Base-by-base conservation (phyloP, 2,113 vertebrate genomes). In the Entosphenus tridentatus region DNA sequence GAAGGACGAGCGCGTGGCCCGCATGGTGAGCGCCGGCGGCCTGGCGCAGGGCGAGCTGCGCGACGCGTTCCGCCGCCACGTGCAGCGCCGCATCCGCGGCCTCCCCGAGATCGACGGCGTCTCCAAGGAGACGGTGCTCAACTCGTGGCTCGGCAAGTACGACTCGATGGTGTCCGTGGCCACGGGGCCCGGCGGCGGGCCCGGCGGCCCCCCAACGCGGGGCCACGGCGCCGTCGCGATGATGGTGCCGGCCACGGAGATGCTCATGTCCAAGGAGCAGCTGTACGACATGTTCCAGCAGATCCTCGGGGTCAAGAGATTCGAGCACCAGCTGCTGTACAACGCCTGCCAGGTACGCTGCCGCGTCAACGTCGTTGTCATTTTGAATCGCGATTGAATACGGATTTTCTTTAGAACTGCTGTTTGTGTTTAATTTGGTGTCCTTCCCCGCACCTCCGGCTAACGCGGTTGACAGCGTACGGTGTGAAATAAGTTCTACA, bases 281-380 rank as follows among this genome's bases (percentile, higher is more conserved):
- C 86, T 98, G 69, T 98, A 92, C 71, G 83, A 96, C 78, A 96
- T 98, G 90, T 98, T 98, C 76, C 92, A 96, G 74, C 89, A 89
- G 79, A 91, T 96, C 73, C 81, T 96, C 57, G 83, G 87, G 12
- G 80, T 98, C 75, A 86, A 87, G 73, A 96, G 95, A 74, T 80
- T 96, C 72, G 89, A 96, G 69, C 92, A 98, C 72, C 92, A 98
- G 74, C 81, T 98, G 72, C 85, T 98, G 70, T 96, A 96, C 78
- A 98, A 95, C 73, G 90, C 87, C 68, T 95, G 92, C 72, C 93
- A 97, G 83, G 93, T 97, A 39, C 39, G 39, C 39, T 39, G 39
- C 39, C 6, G 39, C 6, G 39, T 39, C 39, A 7, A 39, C 39
- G 39, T 39, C 39, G 39, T 21, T 21, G 21, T 39, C 39, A 39